phyloP scores from a whole-genome alignment of 2,113 vertebrate genomes.

The Mobula hypostoma region DNA sequence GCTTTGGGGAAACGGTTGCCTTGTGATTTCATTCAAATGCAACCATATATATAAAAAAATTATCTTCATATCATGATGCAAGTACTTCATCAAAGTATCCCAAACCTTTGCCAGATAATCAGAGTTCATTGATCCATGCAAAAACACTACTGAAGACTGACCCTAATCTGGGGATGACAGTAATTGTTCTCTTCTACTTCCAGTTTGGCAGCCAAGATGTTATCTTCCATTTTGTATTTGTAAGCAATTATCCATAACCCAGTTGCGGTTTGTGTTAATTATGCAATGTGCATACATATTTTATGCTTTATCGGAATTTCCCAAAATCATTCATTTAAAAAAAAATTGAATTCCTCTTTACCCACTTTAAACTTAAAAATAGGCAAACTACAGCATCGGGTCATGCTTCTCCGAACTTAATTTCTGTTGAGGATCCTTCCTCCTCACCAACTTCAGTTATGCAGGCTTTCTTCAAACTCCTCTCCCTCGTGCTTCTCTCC shows the following conservation, averaged over 20 bases:
- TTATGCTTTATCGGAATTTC: neutral
- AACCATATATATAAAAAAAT: neutral
- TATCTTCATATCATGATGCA: neutral
- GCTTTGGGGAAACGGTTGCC: neutral
- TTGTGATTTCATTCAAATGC: neutral
- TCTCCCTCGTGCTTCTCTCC: no score
- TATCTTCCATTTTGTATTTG: neutral
- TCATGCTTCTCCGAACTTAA: neutral
- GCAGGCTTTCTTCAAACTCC: no score
- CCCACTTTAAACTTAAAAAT: neutral
- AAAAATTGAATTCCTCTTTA: neutral
- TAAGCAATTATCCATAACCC: neutral
- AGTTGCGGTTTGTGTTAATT: neutral
- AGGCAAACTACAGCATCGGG: neutral
- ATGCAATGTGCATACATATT: neutral
- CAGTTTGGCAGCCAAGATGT: neutral
- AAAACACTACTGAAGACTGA: neutral
- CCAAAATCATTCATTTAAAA: neutral
- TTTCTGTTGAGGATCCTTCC: no score
- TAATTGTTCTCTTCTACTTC: neutral
- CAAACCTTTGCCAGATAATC: conserved; percentile 26
- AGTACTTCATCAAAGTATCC: conserved; percentile 3
- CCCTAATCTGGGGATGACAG: neutral
- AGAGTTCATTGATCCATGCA: neutral
- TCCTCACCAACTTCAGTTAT: no score